Conservation (phyloP, 2,113 vertebrate genomes). For the Hypocryptadius cinnamomeus region DNA sequence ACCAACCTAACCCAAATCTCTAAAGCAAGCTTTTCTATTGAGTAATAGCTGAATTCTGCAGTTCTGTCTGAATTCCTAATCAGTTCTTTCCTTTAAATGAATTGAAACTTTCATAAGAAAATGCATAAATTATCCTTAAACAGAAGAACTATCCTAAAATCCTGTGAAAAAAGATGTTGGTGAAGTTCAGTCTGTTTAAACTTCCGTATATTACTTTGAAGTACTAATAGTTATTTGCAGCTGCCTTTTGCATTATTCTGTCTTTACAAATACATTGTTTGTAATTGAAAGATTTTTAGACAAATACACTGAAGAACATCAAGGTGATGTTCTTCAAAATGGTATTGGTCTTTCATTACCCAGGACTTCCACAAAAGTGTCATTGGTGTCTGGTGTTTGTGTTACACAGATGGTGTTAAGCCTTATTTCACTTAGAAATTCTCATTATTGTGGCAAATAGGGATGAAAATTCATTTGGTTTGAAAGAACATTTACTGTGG, state of each 20-base stretch:
- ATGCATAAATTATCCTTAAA: not conserved
- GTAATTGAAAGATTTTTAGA: not conserved
- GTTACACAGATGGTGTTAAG: not conserved
- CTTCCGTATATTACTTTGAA: not conserved
- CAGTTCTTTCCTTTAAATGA: not conserved
- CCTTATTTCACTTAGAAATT: not conserved
- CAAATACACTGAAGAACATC: not conserved
- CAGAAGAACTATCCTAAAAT: not conserved
- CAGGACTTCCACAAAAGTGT: not conserved
- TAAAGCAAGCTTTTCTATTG: not conserved
- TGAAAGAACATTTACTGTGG: not conserved
- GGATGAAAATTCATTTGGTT: not conserved
- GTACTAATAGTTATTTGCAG: not conserved
- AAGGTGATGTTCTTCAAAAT: not conserved
- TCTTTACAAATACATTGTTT: not conserved
- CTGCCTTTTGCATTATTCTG: not conserved
- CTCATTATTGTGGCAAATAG: not conserved
- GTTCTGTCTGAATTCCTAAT: not conserved
- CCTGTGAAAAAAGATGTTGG: not conserved
- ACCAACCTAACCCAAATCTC: not conserved
- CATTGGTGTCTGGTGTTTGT: accelerated
- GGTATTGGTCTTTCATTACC: not conserved
- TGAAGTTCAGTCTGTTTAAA: not conserved
- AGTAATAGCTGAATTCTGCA: not conserved
- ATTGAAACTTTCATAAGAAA: not conserved